Percentiles rank a stretch among this genome's conserved stretches.
Evolutionary conservation across 2,113 vertebrate genomes (phyloP).

Genomic region (Thunnus maccoyii): DNA sequence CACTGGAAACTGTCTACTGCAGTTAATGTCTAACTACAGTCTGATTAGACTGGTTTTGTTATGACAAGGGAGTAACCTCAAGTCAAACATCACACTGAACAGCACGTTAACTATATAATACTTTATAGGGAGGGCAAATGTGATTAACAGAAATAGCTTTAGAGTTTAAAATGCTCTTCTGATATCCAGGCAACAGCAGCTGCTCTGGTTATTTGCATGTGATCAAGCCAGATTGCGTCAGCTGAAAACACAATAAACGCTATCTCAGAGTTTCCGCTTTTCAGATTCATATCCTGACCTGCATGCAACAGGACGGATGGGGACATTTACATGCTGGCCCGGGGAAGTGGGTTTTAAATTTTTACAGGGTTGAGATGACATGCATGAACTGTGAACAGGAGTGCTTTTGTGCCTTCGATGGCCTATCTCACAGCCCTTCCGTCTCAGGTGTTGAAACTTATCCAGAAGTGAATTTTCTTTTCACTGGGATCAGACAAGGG

Average conservation of each 20-base stretch:
- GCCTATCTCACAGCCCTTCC: conserved; percentile 6
- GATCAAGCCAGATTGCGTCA: conserved; percentile 10
- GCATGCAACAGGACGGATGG: background rate
- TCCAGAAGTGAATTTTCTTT: conserved; percentile 54
- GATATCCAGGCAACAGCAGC: background rate
- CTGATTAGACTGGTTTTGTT: background rate
- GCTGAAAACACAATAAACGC: conserved; percentile 38
- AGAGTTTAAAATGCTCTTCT: background rate
- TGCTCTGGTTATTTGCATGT: conserved; percentile 42
- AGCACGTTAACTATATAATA: background rate
- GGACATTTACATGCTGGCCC: background rate
- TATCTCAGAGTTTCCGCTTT: conserved; percentile 34
- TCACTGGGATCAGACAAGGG: conserved; percentile 23
- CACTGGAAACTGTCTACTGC: background rate
- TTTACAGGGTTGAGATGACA: conserved; percentile 16
- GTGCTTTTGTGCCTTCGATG: conserved; percentile 52
- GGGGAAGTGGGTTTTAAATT: background rate
- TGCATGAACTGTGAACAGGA: conserved; percentile 46
- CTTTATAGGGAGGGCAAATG: background rate
- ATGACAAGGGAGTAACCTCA: background rate
- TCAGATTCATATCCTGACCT: conserved; percentile 41
- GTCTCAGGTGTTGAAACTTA: conserved; percentile 58
- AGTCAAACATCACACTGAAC: background rate
- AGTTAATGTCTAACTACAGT: conserved; percentile 6
- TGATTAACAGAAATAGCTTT: background rate